Conservation (phyloP, 2,113 vertebrate genomes). For the Oryzias javanicus region DNA sequence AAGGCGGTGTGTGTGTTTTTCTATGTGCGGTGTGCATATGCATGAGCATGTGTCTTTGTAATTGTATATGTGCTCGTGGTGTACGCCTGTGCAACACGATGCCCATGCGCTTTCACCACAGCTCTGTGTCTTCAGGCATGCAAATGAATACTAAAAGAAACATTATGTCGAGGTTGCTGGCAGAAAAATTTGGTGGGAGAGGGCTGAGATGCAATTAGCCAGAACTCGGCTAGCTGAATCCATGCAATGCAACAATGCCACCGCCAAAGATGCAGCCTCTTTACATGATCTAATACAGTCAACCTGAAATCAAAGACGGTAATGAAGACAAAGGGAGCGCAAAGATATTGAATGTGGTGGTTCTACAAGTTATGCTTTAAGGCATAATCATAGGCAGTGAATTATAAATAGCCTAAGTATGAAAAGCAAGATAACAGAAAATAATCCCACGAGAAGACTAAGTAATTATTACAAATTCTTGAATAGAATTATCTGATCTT, state of each 20-base stretch:
- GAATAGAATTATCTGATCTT: no score
- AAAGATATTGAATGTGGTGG: no score
- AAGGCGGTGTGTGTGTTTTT: constrained; percentile 8
- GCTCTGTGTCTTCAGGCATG: constrained; percentile 7
- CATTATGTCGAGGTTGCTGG: constrained; percentile 15
- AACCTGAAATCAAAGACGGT: constrained; percentile 34
- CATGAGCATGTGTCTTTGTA: constrained; percentile 17
- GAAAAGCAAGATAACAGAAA: no score
- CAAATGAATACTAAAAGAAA: constrained; percentile 38
- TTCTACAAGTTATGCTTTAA: no score
- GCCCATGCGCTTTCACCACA: background rate
- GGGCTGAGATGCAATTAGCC: constrained; percentile 41
- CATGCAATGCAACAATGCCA: constrained; percentile 5
- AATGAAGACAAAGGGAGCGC: background rate
- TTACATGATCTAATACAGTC: constrained; percentile 24
- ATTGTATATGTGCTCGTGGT: background rate
- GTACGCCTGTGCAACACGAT: background rate
- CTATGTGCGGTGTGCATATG: constrained; percentile 2
- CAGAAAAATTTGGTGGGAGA: constrained; percentile 17
- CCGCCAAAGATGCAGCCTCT: constrained; percentile 18
- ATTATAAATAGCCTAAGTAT: no score
- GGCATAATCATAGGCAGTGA: no score
- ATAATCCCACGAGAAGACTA: no score
- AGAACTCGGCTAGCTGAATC: constrained; percentile 25
- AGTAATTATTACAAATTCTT: no score